Evolutionary conservation across 2,888 invertebrate species (phyloP), one percentile per base, ranked within the genome.

Genomic region (Abscondita cerata): DNA sequence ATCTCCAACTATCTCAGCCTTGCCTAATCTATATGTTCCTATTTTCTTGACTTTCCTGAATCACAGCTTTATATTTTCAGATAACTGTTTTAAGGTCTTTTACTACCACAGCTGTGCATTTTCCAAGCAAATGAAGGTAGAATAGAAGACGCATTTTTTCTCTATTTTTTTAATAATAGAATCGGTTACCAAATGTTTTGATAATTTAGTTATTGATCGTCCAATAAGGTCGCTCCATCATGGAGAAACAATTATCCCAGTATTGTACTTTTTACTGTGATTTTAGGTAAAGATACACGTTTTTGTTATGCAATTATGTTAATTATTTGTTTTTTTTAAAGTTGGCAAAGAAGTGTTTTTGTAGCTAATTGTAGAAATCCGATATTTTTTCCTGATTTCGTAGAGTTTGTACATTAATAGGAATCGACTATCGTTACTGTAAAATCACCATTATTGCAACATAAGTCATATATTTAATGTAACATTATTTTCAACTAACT

Each of bases 181-280:
- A 15, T 25, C 20, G 25, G 48, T 48, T 13, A 11, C 15, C 48
- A 25, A 25, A 25, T 4, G 5, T 9, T 46, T 4, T n/a, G 12
- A 6, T 33, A 12, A 48, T 25, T 33, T 25, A 33, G 25, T 16
- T n/a, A 48, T 20, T 33, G 12, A 48, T 33, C 16, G 20, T 33
- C 13, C 20, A 48, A 15, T 48, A 25, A 48, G 18, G 25, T 51
- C 40, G 25, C 51, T 50, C 41, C 51, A 33, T 44, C 50, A n/a
- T 41, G 33, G 50, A 51, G 48, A 51, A 40, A 57, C 41, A 44
- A 34, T 47, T 41, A 53, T 38, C 56, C 38, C 47, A 52, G 62
- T 62, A 57, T 60, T 60, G 60, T 55, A 60, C 52, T 40, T 55
- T 54, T 60, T 55, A 46, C 60, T 60, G 60, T 60, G 60, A 60